These are phyloP conservation scores for Aelia acuminata DNA, from an alignment of 2,888 invertebrate genomes.

Conservation along the genomic window DNA sequence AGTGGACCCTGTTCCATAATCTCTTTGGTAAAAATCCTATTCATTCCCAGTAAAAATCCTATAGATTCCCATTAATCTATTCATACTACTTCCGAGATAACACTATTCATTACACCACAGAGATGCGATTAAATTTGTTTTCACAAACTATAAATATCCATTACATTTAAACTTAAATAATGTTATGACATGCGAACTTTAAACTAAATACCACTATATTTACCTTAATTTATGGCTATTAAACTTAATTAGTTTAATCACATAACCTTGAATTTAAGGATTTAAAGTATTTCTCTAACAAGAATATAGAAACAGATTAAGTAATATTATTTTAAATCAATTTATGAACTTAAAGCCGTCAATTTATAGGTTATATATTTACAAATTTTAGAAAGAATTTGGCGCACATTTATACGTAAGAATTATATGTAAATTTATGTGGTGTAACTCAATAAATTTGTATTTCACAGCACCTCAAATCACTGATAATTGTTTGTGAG, in stretches of 20 bases:
- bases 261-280: neutral
- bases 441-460: too few relatives aligned
- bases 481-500: neutral
- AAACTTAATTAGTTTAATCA: neutral
- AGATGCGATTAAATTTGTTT: neutral
- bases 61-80: neutral
- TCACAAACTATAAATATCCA: neutral
- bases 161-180: neutral
- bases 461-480: neutral
- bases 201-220: neutral
- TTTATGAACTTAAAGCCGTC: neutral
- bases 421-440: too few relatives aligned
- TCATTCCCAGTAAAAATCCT: too few relatives aligned
- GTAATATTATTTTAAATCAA: neutral
- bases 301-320: neutral
- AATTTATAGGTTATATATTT: neutral
- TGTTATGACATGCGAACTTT: neutral
- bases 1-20: neutral
- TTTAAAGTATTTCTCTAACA: neutral
- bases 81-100: neutral
- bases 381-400: neutral
- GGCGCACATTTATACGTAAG: too few relatives aligned
- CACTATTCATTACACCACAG: neutral
- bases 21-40: neutral
- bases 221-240: neutral